phyloP scores from a whole-genome alignment of 2,113 vertebrate species.

The Podarcis cretensis region DNA sequence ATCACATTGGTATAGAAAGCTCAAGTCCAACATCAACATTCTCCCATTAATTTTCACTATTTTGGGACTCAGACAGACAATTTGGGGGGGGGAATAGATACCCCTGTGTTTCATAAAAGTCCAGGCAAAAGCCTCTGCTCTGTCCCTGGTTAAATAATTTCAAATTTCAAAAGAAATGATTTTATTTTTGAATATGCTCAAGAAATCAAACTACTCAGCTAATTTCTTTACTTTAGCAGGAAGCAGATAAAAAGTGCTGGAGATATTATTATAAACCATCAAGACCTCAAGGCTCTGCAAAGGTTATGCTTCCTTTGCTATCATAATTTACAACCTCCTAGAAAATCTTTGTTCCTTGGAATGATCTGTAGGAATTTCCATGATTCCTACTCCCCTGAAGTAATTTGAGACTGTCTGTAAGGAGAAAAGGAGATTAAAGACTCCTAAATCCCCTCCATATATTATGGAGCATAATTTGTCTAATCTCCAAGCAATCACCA shows the following conservation, averaged over 20 bases:
- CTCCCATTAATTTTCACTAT: neutral
- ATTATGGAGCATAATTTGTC: slow-evolving; percentile 46
- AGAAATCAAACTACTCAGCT: slow-evolving; percentile 59
- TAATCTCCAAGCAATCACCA: slow-evolving; percentile 52
- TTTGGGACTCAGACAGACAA: neutral
- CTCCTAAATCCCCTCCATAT: slow-evolving; percentile 49
- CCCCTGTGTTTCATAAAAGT: neutral
- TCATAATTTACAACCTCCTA: slow-evolving; percentile 53
- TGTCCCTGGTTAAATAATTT: neutral
- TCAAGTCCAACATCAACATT: neutral
- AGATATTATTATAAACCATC: slow-evolving; percentile 64
- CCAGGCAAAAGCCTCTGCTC: neutral
- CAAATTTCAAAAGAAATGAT: slow-evolving; percentile 7
- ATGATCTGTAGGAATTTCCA: slow-evolving; percentile 59
- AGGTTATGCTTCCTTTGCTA: slow-evolving; percentile 54
- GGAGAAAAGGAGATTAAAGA: slow-evolving; percentile 54
- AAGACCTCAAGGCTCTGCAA: slow-evolving; percentile 49
- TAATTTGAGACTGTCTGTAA: slow-evolving; percentile 58
- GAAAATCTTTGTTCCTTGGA: slow-evolving; percentile 59
- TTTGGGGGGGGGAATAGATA: neutral
- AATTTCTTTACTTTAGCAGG: slow-evolving; percentile 69
- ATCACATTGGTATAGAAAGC: neutral
- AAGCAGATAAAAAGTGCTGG: slow-evolving; percentile 61
- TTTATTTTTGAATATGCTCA: slow-evolving; percentile 57
- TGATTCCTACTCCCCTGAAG: slow-evolving; percentile 20